A percentile compares a stretch with the other conserved stretches of the same genome.
Conservation (phyloP, 2,113 vertebrate genomes). For the Muntiacus muntjak region DNA sequence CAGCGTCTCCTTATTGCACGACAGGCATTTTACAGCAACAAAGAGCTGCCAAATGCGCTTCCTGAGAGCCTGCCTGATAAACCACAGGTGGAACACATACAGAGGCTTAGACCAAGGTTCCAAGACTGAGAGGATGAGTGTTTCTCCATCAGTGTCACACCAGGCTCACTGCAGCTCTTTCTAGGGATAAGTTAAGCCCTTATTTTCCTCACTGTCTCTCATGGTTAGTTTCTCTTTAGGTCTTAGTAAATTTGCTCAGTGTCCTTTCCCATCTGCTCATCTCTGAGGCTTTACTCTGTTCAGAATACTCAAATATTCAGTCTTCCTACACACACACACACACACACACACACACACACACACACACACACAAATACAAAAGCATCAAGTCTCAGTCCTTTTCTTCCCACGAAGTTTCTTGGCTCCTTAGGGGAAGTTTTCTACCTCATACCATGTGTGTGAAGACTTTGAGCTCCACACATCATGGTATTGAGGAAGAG, state of each 20-base stretch:
- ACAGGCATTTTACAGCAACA: neutral
- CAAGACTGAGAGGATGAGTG: neutral
- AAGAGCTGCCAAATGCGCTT: neutral
- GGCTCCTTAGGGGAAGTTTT: neutral
- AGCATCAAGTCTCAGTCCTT: neutral
- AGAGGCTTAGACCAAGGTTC: neutral
- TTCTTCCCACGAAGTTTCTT: neutral
- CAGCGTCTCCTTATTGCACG: neutral
- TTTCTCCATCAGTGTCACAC: neutral
- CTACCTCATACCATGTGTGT: neutral
- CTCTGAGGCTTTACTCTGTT: neutral
- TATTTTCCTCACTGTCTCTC: neutral
- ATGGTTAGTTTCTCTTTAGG: neutral
- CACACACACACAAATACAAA: neutral
- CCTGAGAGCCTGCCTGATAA: neutral
- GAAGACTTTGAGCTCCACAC: neutral
- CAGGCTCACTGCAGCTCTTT: neutral
- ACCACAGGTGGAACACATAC: accelerated
- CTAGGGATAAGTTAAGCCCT: neutral
- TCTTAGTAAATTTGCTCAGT: neutral
- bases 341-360: neutral
- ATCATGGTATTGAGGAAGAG: neutral
- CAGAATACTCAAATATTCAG: neutral
- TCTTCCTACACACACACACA: neutral
- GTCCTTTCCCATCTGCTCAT: neutral